phyloP scores from a whole-genome alignment of 2,888 invertebrate genomes.

The Ormyrus thymus region DNA sequence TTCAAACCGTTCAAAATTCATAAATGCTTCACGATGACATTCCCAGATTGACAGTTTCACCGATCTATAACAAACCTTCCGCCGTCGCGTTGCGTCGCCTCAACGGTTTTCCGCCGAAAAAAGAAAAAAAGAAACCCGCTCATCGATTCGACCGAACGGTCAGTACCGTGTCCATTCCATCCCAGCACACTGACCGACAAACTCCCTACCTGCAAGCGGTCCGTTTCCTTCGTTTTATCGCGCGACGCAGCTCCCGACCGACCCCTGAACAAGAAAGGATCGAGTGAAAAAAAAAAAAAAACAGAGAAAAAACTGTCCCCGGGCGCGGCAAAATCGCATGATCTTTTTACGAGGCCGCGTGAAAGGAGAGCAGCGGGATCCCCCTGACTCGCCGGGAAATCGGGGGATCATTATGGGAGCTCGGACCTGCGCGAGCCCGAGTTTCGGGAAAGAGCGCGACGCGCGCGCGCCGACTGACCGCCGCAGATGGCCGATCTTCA shows the following conservation, averaged over 20 bases:
- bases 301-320: constrained; percentile 30
- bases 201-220: neutral
- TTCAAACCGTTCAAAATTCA: too few species aligned
- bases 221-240: neutral
- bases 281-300: neutral
- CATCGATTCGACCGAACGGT: constrained; percentile 26
- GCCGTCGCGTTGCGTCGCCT: too few species aligned
- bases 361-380: neutral
- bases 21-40: too few species aligned
- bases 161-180: neutral
- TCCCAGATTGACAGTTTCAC: too few species aligned
- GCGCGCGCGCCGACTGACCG: constrained; percentile 25
- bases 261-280: neutral
- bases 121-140: neutral
- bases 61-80: too few species aligned
- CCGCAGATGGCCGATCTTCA: constrained; percentile 42
- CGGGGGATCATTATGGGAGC: constrained; percentile 44
- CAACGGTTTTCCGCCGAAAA: too few species aligned
- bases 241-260: neutral
- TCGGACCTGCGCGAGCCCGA: neutral
- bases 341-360: constrained; percentile 42
- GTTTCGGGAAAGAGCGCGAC: neutral
- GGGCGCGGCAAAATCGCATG: constrained; percentile 31
- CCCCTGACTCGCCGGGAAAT: constrained; percentile 49
- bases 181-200: neutral